These are phyloP conservation scores for Phalacrocorax brasilianus DNA, from an alignment of 2,113 vertebrate species.

Conservation along the genomic window DNA sequence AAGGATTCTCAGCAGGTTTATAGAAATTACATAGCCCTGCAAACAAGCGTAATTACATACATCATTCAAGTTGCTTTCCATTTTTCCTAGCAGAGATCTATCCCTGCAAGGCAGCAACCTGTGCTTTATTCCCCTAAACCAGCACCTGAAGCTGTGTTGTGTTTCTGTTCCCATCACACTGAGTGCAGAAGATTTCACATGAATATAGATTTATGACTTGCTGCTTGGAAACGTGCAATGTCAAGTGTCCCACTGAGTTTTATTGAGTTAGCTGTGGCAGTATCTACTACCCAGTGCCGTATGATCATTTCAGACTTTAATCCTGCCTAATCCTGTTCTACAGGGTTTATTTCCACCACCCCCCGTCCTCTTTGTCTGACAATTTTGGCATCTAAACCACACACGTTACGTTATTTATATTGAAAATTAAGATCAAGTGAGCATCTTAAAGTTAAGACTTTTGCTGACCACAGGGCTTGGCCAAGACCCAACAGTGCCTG, in stretches of 20 bases:
- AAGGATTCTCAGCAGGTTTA: slow-evolving; percentile 26
- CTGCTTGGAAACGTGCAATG: slow-evolving; percentile 38
- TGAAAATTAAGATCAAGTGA: background rate
- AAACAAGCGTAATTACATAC: slow-evolving; percentile 49
- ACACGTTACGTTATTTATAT: background rate
- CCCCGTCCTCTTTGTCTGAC: background rate
- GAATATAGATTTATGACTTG: slow-evolving; percentile 43
- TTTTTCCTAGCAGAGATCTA: background rate
- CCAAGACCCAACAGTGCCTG: background rate
- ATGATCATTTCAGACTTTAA: slow-evolving; percentile 45
- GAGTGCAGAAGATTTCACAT: background rate
- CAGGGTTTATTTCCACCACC: background rate
- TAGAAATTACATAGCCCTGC: background rate
- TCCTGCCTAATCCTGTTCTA: slow-evolving; percentile 31
- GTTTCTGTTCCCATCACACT: background rate
- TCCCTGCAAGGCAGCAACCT: slow-evolving; percentile 18
- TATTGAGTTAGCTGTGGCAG: slow-evolving; percentile 26
- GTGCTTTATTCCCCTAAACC: slow-evolving; percentile 2
- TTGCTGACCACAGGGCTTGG: background rate
- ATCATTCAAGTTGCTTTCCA: slow-evolving; percentile 20
- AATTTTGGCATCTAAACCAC: background rate
- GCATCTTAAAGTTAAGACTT: background rate
- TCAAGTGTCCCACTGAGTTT: slow-evolving; percentile 44
- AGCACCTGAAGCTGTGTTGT: background rate
- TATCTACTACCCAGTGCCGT: background rate